A percentile compares a stretch with the other conserved stretches of the same genome.
These are phyloP conservation scores for Mobula birostris DNA, from an alignment of 2,113 vertebrate species.

Conservation along the genomic window DNA sequence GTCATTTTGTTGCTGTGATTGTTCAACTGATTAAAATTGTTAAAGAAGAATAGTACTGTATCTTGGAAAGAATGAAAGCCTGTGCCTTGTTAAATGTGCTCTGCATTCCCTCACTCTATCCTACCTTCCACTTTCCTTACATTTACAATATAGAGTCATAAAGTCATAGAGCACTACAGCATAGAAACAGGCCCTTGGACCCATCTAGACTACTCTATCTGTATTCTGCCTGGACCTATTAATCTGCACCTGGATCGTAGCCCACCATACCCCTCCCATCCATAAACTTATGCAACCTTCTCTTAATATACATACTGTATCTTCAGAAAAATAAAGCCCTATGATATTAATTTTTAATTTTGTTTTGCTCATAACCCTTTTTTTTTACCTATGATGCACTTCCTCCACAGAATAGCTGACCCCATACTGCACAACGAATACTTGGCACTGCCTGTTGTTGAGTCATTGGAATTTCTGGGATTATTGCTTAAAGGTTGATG, in stretches of 20 bases:
- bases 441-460: not conserved
- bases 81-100: not conserved
- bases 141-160: too few relatives aligned
- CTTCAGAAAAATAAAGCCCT: not conserved
- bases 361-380: not conserved
- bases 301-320: too few relatives aligned
- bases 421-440: not conserved
- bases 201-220: too few relatives aligned
- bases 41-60: not conserved
- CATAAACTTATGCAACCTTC: too few relatives aligned
- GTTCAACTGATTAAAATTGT: not conserved
- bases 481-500: not conserved
- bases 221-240: too few relatives aligned
- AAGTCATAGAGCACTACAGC: too few relatives aligned
- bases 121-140: not conserved
- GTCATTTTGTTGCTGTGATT: not conserved
- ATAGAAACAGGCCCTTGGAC: too few relatives aligned
- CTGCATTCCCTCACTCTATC: not conserved
- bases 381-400: not conserved
- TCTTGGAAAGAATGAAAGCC: not conserved
- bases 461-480: not conserved
- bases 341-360: slow-evolving; percentile 1
- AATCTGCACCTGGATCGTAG: too few relatives aligned
- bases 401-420: not conserved
- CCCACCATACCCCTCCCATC: too few relatives aligned